These are phyloP conservation scores for Mythimna albipuncta DNA, from an alignment of 2,888 invertebrate species.

Conservation along the genomic window DNA sequence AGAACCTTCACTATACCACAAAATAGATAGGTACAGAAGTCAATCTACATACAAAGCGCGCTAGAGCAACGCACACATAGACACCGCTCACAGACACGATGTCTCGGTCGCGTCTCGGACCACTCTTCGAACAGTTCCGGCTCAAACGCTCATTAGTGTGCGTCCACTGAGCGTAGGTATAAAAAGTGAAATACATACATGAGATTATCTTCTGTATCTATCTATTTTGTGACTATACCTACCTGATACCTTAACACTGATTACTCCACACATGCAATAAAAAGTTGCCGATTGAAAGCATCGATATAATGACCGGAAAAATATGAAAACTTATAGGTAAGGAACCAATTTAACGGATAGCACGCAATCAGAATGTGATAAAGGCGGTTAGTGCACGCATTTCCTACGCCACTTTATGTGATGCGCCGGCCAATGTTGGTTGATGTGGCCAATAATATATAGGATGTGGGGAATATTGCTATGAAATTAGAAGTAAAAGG, in stretches of 20 bases:
- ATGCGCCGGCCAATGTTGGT: conserved; percentile 61
- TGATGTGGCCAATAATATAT: conserved; percentile 28
- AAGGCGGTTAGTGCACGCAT: conserved; percentile 68
- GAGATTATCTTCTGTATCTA: too few relatives aligned
- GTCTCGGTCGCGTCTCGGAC: too few relatives aligned
- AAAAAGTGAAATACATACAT: too few relatives aligned
- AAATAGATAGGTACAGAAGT: too few relatives aligned
- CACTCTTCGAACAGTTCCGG: too few relatives aligned
- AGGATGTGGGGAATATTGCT: conserved; percentile 31
- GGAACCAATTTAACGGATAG: conserved; percentile 70
- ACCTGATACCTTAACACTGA: conserved; percentile 21
- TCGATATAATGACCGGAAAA: conserved; percentile 63
- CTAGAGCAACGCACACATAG: too few relatives aligned
- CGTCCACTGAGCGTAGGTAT: too few relatives aligned
- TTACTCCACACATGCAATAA: conserved; percentile 46
- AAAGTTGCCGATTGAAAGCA: conserved; percentile 60
- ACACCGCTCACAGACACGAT: too few relatives aligned
- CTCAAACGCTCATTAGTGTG: too few relatives aligned
- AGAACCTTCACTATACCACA: neutral
- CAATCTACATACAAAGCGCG: too few relatives aligned
- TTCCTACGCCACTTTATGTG: conserved; percentile 63
- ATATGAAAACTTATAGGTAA: conserved; percentile 69
- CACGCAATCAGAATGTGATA: conserved; percentile 69
- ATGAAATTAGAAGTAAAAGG: neutral
- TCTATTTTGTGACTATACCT: neutral